Evolutionary conservation across 2,797 vertebrate genomes (phyloP).

Genomic region (Poecilia velifera): DNA sequence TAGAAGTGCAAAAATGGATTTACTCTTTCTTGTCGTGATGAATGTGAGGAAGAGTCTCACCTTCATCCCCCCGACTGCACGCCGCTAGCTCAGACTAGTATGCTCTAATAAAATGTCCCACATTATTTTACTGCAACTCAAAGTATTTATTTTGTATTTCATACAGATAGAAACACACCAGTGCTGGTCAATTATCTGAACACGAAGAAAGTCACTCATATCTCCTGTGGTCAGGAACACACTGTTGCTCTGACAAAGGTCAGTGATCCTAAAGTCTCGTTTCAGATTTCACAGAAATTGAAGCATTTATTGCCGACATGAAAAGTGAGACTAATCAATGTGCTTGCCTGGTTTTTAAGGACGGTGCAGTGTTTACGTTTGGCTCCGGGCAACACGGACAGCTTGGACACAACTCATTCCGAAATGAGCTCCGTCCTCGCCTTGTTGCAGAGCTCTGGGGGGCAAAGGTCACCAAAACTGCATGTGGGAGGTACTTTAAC

Average conservation of each 20-base stretch:
- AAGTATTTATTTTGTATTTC: background rate
- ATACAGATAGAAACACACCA: constrained; percentile 77
- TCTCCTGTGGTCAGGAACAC: constrained; percentile 86
- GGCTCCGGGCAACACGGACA: constrained; percentile 86
- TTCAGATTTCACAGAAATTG: background rate
- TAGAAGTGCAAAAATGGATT: background rate
- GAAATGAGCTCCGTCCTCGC: constrained; percentile 77
- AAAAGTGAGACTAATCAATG: background rate
- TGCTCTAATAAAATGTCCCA: background rate
- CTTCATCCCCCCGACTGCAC: background rate
- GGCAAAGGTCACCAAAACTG: constrained; percentile 77
- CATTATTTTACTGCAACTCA: background rate
- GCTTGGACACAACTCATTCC: constrained; percentile 87
- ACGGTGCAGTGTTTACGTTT: constrained; percentile 85
- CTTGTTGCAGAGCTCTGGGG: constrained; percentile 82
- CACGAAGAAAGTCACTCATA: constrained; percentile 74
- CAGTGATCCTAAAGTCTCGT: background rate
- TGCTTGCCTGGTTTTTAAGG: constrained; percentile 63
- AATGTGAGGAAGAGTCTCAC: background rate
- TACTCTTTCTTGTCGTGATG: background rate
- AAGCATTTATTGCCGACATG: background rate
- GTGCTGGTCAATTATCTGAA: constrained; percentile 62
- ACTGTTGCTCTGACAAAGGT: constrained; percentile 87
- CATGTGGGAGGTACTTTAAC: constrained; percentile 84
- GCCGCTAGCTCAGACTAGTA: background rate